Evolutionary conservation across 2,888 invertebrate genomes (phyloP).

Genomic region (Tetragonisca angustula): DNA sequence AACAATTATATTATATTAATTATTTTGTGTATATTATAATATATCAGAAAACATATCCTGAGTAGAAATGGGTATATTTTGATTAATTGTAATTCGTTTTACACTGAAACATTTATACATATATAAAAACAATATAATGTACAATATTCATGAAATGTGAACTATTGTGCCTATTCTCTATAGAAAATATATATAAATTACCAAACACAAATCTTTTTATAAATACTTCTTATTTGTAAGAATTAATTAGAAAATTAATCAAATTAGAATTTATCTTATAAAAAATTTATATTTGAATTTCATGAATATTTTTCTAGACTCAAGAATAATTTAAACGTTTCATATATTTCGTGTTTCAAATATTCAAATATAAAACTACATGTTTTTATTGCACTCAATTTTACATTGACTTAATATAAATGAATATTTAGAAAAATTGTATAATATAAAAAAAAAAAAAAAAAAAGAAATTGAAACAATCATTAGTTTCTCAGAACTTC

Average conservation of each 20-base stretch:
- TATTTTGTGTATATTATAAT: constrained; percentile 11
- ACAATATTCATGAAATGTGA: constrained; percentile 34
- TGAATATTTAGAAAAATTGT: constrained; percentile 54
- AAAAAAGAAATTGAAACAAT: neutral
- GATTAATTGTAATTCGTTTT: neutral
- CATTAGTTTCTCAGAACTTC: neutral
- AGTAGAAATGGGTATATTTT: neutral
- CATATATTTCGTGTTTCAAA: neutral
- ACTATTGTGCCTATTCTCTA: constrained; percentile 15
- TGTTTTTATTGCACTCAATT: constrained; percentile 46
- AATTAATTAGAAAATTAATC: neutral
- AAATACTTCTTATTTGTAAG: neutral
- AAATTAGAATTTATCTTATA: neutral
- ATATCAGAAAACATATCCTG: constrained; percentile 10
- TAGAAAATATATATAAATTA: neutral
- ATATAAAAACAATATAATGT: constrained; percentile 2
- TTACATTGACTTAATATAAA: constrained; percentile 67
- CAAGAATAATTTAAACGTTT: neutral
- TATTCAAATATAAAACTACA: constrained; percentile 25
- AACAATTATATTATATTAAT: constrained; percentile 27
- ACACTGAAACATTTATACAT: constrained; percentile 11
- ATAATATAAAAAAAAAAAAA: constrained; percentile 29
- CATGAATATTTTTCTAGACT: constrained; percentile 19
- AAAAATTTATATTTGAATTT: constrained; percentile 14
- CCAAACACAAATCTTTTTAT: constrained; percentile 21